These are phyloP conservation scores for Tinea pellionella DNA, from an alignment of 2,888 invertebrate genomes.

Conservation along the genomic window DNA sequence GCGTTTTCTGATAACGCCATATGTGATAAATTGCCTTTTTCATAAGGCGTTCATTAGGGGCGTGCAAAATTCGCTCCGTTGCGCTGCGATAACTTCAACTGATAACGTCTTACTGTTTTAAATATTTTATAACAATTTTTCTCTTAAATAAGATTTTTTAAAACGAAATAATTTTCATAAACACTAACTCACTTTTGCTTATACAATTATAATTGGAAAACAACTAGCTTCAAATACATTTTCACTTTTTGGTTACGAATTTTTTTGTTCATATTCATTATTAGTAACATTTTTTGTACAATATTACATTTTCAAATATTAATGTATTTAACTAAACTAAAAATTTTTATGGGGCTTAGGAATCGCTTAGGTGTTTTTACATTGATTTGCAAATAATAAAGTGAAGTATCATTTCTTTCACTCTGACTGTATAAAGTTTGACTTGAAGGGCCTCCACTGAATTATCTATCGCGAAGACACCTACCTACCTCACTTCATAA, in stretches of 20 bases:
- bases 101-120: conserved; percentile 64
- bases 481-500: neutral
- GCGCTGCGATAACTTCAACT: conserved; percentile 54
- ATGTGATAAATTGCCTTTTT: conserved; percentile 69
- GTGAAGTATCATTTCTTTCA: neutral
- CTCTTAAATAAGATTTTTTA: neutral
- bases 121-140: conserved; percentile 47
- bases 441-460: neutral
- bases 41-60: conserved; percentile 68
- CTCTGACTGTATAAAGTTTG: neutral
- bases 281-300: no score
- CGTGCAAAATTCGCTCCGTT: conserved; percentile 64
- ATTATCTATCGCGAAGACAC: conserved; percentile 6
- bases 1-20: conserved; percentile 45
- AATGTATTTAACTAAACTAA: no score
- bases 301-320: neutral
- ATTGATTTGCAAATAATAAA: neutral
- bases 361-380: no score
- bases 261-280: no score
- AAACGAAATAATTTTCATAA: neutral
- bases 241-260: no score
- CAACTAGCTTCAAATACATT: no score
- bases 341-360: no score
- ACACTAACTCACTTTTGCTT: no score
- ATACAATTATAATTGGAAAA: no score